Evolutionary conservation across 2,113 vertebrate genomes (phyloP), one percentile per base, ranked within the genome.

Genomic region (Deroptyus accipitrinus): DNA sequence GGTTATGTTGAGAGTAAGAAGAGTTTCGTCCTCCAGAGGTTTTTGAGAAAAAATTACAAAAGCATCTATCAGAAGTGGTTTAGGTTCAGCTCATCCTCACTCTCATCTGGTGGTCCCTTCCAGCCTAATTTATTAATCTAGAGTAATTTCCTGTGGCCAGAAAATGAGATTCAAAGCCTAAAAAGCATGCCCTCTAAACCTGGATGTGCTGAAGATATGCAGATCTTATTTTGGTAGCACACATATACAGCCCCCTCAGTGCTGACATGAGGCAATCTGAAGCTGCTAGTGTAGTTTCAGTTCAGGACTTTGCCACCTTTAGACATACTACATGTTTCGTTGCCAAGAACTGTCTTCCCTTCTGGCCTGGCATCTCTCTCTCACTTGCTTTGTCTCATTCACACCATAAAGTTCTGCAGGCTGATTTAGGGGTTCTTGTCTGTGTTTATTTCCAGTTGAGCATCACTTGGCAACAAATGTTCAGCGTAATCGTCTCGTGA

Each of bases 401-500:
- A 62, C 14, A 35, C 44, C 4, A 2, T 92, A 63, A 49, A 87
- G 35, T 89, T 92, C 44, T 86, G 55, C 54, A 82, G 62, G 24
- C 81, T 89, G 77, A 95, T 76, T 49, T 84, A 31, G 35, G 42
- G 18, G 3, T 76, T 92, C 41, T 87, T 72, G 10, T 64, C 70
- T 94, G 27, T 70, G 41, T 88, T 95, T 82, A 94, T 90, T 83
- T 95, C 54, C 96, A 99, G 99, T 99, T 78, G 99, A 99, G 91
- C 99, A 99, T 98, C 99, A 99, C 93, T 98, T 99, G 97, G 99
- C 99, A 9, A 99, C 99, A 42, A 99, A 99, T 1, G 91, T 99
- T 97, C 98, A 99, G 79, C 98, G 99, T 91, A 99, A 98, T 97
- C 99, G 99, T 41, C 97, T 99, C 95, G 99, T 99, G 69, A 98